These are phyloP conservation scores for Rhipidura dahli DNA, from an alignment of 2,113 vertebrate genomes.

Conservation along the genomic window DNA sequence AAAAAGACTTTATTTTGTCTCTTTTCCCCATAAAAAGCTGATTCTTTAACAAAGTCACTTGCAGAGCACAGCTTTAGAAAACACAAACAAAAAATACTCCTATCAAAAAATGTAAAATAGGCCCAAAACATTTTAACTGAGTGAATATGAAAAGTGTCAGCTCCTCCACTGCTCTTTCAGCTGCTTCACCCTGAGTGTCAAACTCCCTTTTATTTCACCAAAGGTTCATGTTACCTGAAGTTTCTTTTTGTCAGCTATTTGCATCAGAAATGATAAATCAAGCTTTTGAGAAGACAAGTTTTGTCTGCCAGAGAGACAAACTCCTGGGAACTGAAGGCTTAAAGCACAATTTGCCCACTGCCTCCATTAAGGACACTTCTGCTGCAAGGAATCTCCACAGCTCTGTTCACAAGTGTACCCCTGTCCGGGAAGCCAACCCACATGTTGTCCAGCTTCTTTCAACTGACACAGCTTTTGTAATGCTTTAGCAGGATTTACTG, in stretches of 20 bases:
- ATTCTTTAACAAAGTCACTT: not conserved
- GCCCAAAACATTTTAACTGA: not conserved
- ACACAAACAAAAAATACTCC: not conserved
- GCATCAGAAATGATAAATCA: not conserved
- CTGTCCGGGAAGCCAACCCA: not conserved
- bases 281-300: not conserved
- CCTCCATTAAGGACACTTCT: not conserved
- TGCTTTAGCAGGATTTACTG: not conserved
- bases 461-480: not conserved
- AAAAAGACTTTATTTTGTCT: not conserved
- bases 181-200: not conserved
- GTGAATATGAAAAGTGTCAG: not conserved
- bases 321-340: not conserved
- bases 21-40: not conserved
- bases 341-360: not conserved
- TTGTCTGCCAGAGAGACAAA: not conserved
- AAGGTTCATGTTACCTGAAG: not conserved
- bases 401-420: not conserved
- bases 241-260: not conserved
- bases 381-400: not conserved
- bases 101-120: not conserved
- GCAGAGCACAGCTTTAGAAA: not conserved
- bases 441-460: not conserved
- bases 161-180: not conserved
- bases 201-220: not conserved